Base-by-base conservation (phyloP, 2,888 invertebrate genomes). In the Stegophylla sp. region DNA sequence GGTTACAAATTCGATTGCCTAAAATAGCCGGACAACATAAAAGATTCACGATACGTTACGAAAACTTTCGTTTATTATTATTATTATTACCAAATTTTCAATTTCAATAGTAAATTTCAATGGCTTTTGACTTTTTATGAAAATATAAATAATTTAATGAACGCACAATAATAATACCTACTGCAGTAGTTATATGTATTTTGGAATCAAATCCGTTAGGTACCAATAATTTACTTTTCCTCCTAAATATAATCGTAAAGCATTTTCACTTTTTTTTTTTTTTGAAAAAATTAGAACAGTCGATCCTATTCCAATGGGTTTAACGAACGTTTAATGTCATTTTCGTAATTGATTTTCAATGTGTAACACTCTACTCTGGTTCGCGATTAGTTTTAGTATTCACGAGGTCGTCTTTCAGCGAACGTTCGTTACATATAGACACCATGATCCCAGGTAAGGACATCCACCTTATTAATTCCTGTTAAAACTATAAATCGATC, bases 261-360 rank as follows among this genome's bases (percentile, higher is more conserved):
- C 34, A 7, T 34, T 34, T 34, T 7, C 34, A 3, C 34, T 7
- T 7, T 34, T 34, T 34, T 15, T 59, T 59, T 72, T 59, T 72
- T 26, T 17, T 17, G n/a, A n/a, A n/a, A n/a, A n/a, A n/a, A n/a
- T n/a, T n/a, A n/a, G n/a, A 26, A 59, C n/a, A 10, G 61, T 61
- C 59, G 12, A 45, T 61, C 56, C 41, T 61, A 26, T 76, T 75
- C 12, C 26, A 26, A 41, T 15, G 43, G 66, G 76, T 76, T n/a
- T 66, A 66, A 76, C 51, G 63, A 13, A 51, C 64, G 41, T 51
- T 23, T 75, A 41, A 64, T 64, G 64, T 51, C 15, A 75, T 75
- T 64, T 63, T 41, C 34, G 23, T 76, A 76, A 76, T 76, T 1
- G 74, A 23, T 63, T 63, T 63, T 74, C 48, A 23, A 63, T 48